These are phyloP conservation scores for Diploptera punctata DNA, from an alignment of 2,888 invertebrate species.

Conservation along the genomic window DNA sequence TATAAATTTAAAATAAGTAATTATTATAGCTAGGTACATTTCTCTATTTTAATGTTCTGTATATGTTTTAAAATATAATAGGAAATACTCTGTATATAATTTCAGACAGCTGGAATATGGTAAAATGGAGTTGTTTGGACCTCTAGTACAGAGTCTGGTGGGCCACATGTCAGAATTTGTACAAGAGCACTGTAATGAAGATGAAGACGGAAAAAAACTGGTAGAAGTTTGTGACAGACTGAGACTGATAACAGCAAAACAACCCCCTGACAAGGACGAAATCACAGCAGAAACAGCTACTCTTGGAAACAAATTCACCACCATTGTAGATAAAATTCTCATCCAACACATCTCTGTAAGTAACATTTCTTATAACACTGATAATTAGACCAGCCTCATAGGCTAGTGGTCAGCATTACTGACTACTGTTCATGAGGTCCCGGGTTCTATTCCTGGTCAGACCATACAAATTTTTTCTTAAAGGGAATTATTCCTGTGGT, in stretches of 20 bases:
- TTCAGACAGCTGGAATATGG: constrained; percentile 54
- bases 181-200: constrained; percentile 58
- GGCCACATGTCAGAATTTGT: constrained; percentile 66
- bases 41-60: no score
- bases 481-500: no score
- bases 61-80: no score
- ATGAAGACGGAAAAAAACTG: constrained; percentile 54
- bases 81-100: no score
- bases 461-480: no score
- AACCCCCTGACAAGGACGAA: constrained; percentile 36
- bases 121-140: constrained; percentile 54
- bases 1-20: no score
- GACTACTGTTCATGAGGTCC: no score
- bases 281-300: constrained; percentile 59
- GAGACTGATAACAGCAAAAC: constrained; percentile 38
- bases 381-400: no score
- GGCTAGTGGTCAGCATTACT: no score
- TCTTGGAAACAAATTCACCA: constrained; percentile 62
- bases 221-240: constrained; percentile 53
- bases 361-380: no score
- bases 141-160: constrained; percentile 62
- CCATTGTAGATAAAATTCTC: constrained; percentile 64
- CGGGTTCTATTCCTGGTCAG: no score
- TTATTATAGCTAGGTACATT: no score
- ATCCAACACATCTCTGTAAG: constrained; percentile 65